Conservation (phyloP, 1,140 invertebrate genomes). For the Rhopalosiphum padi region DNA sequence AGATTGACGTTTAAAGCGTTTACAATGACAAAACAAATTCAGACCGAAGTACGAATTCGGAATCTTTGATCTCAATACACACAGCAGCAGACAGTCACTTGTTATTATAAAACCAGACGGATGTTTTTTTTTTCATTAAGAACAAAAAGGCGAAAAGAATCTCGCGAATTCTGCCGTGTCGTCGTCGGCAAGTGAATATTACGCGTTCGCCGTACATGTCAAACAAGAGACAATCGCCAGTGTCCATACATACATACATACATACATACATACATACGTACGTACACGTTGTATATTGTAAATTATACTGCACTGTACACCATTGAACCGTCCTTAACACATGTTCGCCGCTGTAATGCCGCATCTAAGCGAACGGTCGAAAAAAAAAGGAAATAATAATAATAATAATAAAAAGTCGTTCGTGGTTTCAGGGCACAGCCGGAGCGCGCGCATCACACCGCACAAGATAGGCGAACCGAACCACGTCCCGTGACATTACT, state of each 20-base stretch:
- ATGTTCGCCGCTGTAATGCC: not conserved
- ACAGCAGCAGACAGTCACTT: not conserved
- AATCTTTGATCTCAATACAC: slow-evolving; percentile 8
- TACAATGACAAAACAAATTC: not conserved
- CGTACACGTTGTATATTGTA: not conserved
- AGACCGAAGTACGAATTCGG: not conserved
- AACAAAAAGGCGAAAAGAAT: slow-evolving; percentile 29
- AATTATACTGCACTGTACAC: not conserved
- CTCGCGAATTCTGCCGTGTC: slow-evolving; percentile 33
- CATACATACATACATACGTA: too few relatives aligned
- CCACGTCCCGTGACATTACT: slow-evolving; percentile 6
- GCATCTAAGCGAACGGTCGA: not conserved
- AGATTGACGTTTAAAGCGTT: not conserved
- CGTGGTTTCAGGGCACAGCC: not conserved
- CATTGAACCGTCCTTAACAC: slow-evolving; percentile 40
- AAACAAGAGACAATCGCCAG: not conserved
- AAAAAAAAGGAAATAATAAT: not conserved
- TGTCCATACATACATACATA: not conserved
- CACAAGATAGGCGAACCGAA: slow-evolving; percentile 13
- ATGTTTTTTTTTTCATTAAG: not conserved
- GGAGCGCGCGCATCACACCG: not conserved
- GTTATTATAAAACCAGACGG: not conserved
- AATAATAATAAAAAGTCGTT: slow-evolving; percentile 24
- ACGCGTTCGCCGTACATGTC: not conserved
- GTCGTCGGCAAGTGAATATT: slow-evolving; percentile 27